Base-by-base conservation (phyloP, 2,888 invertebrate species). In the Stenolophus ochropezus region DNA sequence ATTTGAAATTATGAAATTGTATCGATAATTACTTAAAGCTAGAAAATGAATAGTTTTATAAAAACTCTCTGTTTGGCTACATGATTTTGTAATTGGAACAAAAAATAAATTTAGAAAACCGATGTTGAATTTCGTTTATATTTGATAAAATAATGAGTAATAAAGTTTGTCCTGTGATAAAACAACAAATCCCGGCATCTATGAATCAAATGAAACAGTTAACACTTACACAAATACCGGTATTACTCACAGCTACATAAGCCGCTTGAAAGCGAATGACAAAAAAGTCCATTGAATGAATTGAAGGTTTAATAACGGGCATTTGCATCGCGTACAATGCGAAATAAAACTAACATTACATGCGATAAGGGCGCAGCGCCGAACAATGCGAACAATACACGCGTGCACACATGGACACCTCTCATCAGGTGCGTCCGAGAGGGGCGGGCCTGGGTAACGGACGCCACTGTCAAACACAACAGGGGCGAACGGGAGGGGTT, bases 371-470 rank as follows among this genome's bases (percentile, higher is more conserved):
- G 81, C 27, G 33, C 20, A 73, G 65, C 33, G 65, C 6, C 27
- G 61, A 69, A 69, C 65, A 69, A 69, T 71, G 25, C 53, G 73
- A n/a, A 81, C 81, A 81, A 73, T 73, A 58, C 73, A 27, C 81
- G 81, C 42, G 73, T 73, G 71, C 71, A 80, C 81, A 74, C 81
- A 81, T 81, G 81, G 73, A 81, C 81, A 81, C 81, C 81, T 81
- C 58, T 73, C 20, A 58, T 81, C 73, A 74, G 81, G 81, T 79
- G 79, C 61, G 79, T 4, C 23, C 27, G 20, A 6, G 6, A 11
- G 49, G 73, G 47, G 73, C 5, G 6, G 16, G 1, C 65, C 33
- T 42, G 65, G 16, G 20, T 18, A 56, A 56, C 21, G 56, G 65
- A n/a, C 25, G n/a, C n/a, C n/a, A n/a, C n/a, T n/a, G n/a, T n/a